These are phyloP conservation scores for Catharus minimus DNA, from an alignment of 2,113 vertebrate genomes.

Conservation along the genomic window DNA sequence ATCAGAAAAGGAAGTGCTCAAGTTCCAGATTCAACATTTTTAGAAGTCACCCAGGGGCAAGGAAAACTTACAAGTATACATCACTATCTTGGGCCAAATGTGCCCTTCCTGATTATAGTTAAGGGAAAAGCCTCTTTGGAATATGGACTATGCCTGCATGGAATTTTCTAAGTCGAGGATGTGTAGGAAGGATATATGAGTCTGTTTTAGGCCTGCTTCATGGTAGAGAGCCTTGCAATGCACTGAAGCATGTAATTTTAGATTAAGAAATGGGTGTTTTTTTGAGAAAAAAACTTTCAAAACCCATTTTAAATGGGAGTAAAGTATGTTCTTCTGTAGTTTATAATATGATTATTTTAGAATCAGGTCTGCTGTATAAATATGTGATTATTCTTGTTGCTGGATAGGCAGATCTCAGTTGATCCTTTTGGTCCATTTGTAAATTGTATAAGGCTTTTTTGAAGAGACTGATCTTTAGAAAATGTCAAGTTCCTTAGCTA, in stretches of 20 bases:
- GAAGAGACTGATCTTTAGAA: neutral
- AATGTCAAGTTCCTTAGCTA: neutral
- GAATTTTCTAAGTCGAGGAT: neutral
- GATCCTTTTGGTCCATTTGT: neutral
- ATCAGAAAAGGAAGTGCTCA: neutral
- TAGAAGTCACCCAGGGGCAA: neutral
- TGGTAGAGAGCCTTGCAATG: neutral
- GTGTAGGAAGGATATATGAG: neutral
- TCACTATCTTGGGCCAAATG: neutral
- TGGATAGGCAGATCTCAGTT: neutral
- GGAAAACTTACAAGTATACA: neutral
- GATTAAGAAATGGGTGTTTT: neutral
- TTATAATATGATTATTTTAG: neutral
- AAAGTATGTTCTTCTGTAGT: neutral
- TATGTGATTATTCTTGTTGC: neutral
- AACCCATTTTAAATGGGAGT: neutral
- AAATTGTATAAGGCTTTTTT: neutral
- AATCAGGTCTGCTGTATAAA: neutral
- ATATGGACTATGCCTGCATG: neutral
- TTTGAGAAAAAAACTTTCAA: neutral
- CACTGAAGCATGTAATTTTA: neutral
- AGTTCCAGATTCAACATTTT: neutral
- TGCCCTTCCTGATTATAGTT: neutral
- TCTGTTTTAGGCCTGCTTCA: neutral
- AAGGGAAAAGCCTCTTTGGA: neutral